These are phyloP conservation scores for Papilio demoleus DNA, from an alignment of 2,888 invertebrate genomes.

Conservation along the genomic window DNA sequence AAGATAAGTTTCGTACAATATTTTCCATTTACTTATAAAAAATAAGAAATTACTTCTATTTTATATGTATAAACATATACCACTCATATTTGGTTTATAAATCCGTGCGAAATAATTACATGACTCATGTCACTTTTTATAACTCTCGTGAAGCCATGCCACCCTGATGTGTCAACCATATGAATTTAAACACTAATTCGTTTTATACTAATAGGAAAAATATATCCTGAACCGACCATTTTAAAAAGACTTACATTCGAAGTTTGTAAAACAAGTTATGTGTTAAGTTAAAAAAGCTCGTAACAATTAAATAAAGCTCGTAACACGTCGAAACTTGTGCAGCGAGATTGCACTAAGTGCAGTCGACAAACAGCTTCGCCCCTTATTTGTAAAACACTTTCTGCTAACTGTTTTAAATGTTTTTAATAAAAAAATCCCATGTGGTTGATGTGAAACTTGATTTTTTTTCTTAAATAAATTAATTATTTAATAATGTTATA, in stretches of 20 bases:
- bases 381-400: conserved; percentile 22
- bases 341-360: conserved; percentile 15
- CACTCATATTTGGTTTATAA: too few relatives aligned
- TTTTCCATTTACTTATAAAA: too few relatives aligned
- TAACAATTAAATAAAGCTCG: conserved; percentile 18
- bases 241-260: background rate
- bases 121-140: too few relatives aligned
- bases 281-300: conserved; percentile 18
- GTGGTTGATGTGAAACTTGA: background rate
- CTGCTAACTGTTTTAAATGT: conserved; percentile 9
- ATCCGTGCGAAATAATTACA: too few relatives aligned
- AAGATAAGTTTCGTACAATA: background rate
- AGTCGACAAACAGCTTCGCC: conserved; percentile 9
- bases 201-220: too few relatives aligned
- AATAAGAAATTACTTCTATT: too few relatives aligned
- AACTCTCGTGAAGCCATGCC: too few relatives aligned
- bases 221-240: background rate
- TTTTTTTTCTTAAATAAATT: background rate
- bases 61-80: too few relatives aligned
- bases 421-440: background rate
- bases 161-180: too few relatives aligned
- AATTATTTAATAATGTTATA: too few relatives aligned
- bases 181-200: too few relatives aligned
- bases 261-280: conserved; percentile 7
- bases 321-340: conserved; percentile 23